These are phyloP conservation scores for Trachelus tabidus DNA, from an alignment of 2,888 invertebrate genomes.

Conservation along the genomic window DNA sequence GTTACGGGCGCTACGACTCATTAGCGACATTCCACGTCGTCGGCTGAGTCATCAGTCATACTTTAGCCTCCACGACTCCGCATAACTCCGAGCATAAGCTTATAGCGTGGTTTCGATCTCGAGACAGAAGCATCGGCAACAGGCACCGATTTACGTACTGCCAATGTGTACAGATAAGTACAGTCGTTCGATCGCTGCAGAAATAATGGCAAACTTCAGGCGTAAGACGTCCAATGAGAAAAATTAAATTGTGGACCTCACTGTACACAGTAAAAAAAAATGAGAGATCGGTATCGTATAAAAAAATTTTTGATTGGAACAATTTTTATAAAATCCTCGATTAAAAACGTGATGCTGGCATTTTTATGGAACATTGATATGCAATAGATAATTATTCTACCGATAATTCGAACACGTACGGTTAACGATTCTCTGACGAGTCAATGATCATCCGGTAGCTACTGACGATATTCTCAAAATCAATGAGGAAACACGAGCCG, in stretches of 20 bases:
- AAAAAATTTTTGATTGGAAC: not conserved
- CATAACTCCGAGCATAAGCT: constrained; percentile 41
- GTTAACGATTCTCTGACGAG: not conserved
- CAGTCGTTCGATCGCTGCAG: not conserved
- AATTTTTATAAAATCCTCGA: not conserved
- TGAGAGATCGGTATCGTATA: not conserved
- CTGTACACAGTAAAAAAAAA: not conserved
- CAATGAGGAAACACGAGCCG: constrained; percentile 10
- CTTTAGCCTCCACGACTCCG: constrained; percentile 41
- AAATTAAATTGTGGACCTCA: not conserved
- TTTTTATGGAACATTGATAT: not conserved
- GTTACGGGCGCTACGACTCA: constrained; percentile 39
- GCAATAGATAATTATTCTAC: not conserved
- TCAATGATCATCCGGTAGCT: constrained; percentile 16
- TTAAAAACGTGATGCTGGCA: not conserved
- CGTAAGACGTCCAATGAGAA: not conserved
- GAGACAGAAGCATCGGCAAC: constrained; percentile 11
- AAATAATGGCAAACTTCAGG: not conserved
- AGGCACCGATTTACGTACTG: not conserved
- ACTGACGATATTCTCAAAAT: constrained; percentile 8
- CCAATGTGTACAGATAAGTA: not conserved
- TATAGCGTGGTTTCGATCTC: constrained; percentile 38
- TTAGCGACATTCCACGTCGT: constrained; percentile 62
- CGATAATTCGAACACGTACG: not conserved
- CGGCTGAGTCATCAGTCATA: constrained; percentile 60